Evolutionary conservation across 1,140 invertebrate genomes (phyloP), one percentile per base, ranked within the genome.

Genomic region (Orussus abietinus): DNA sequence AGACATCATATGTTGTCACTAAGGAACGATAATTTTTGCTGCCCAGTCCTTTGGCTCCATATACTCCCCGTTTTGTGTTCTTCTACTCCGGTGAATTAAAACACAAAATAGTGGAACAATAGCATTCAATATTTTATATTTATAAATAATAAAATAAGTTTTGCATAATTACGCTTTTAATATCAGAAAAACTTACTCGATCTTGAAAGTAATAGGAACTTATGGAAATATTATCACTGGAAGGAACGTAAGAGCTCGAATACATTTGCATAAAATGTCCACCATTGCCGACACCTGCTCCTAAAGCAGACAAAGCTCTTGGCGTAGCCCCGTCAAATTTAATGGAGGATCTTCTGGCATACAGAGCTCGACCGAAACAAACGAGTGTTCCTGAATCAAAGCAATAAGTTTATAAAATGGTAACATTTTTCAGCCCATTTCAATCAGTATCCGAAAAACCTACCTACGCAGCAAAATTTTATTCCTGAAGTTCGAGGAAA

Each of bases 401-500:
- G n/a, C 51, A 43, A 25, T 26, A 30, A 38, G 12, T 5, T 37
- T 11, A 30, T 32, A 32, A 4, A 3, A 5, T 3, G 2, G 13
- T 3, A 1, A 4, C 3, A 10, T 3, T 12, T 28, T 28, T 10
- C 12, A n/a, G 3, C 12, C 12, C 2, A 10, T 12, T 12, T 28
- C 10, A 12, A 10, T 32, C 12, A 17, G n/a, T n/a, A n/a, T n/a
- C n/a, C n/a, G n/a, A n/a, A n/a, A n/a, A n/a, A 59, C 69, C 53
- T 51, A 79, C 86, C 87, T 18, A 86, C 87, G 25, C 85, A 85
- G 71, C 89, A 94, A 77, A 96, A 98, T 61, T 87, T 86, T 1
- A 90, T 92, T 3, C 92, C 92, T 9, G 90, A 95, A 1, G 92
- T 96, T 38, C 91, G 76, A 1, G 93, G 93, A 74, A 95, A 97